Conservation (phyloP, 2,888 invertebrate genomes). For the Caenorhabditis imperialis region DNA sequence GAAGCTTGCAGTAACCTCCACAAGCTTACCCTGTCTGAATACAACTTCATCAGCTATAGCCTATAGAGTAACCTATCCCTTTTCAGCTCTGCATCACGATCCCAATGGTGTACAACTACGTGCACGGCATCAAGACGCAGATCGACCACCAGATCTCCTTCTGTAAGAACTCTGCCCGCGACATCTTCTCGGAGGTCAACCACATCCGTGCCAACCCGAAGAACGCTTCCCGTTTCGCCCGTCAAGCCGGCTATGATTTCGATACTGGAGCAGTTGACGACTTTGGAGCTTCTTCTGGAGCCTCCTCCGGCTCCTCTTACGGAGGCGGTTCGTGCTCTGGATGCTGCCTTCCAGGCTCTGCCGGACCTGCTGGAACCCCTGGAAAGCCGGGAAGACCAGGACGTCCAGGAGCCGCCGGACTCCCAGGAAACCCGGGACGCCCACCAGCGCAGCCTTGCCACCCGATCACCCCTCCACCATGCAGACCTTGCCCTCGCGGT, state of each 20-base stretch:
- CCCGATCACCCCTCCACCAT: slow-evolving; percentile 60
- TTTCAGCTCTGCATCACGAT: slow-evolving; percentile 51
- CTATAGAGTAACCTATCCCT: no score
- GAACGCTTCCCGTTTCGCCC: slow-evolving; percentile 57
- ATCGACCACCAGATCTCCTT: slow-evolving; percentile 59
- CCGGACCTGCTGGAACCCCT: slow-evolving; percentile 68
- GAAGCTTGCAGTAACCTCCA: no score
- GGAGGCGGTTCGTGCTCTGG: slow-evolving; percentile 57
- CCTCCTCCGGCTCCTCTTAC: slow-evolving; percentile 13
- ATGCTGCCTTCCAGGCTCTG: slow-evolving; percentile 68
- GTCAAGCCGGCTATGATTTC: slow-evolving; percentile 61
- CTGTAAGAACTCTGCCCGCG: slow-evolving; percentile 64
- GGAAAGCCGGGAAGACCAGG: slow-evolving; percentile 67
- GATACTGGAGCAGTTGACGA: slow-evolving; percentile 39
- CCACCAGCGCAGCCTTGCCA: slow-evolving; percentile 60
- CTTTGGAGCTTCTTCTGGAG: slow-evolving; percentile 21
- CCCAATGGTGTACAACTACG: slow-evolving; percentile 60
- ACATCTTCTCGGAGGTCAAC: slow-evolving; percentile 67
- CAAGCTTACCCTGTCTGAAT: no score
- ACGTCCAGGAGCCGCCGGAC: slow-evolving; percentile 63
- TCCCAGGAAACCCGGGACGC: slow-evolving; percentile 62
- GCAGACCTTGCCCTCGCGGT: slow-evolving; percentile 63
- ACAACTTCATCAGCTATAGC: no score
- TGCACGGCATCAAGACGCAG: slow-evolving; percentile 49
- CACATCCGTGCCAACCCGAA: slow-evolving; percentile 55